These are phyloP conservation scores for Clarias fuscus DNA, from an alignment of 2,797 vertebrate species.

Conservation along the genomic window DNA sequence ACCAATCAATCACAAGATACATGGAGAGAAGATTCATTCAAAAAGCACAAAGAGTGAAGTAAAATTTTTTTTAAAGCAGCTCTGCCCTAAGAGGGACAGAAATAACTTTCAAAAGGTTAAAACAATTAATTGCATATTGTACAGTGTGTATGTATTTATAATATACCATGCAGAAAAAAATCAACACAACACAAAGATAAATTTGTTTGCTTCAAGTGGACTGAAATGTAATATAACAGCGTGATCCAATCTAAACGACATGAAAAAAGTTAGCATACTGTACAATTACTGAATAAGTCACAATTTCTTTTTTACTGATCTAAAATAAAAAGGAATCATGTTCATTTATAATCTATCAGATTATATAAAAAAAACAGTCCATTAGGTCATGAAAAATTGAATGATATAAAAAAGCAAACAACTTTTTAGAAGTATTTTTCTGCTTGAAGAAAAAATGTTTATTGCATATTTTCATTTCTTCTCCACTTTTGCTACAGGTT, in stretches of 20 bases:
- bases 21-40: background rate
- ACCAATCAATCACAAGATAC: background rate
- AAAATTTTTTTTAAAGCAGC: background rate
- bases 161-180: background rate
- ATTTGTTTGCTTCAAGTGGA: background rate
- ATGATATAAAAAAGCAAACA: background rate
- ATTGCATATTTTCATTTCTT: background rate
- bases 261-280: no score
- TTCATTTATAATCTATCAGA: no score
- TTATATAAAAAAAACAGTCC: background rate
- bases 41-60: background rate
- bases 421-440: background rate
- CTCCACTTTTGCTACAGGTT: background rate
- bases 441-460: background rate
- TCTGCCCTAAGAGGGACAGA: no score
- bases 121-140: no score
- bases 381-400: background rate
- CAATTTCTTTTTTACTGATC: background rate
- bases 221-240: background rate
- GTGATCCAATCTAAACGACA: background rate
- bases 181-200: background rate
- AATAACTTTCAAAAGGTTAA: no score
- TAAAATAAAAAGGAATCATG: no score
- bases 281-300: no score
- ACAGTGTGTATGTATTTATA: no score